A percentile compares a stretch with the other conserved stretches of the same genome.
phyloP scores from a whole-genome alignment of 2,888 invertebrate species.

The Caenorhabditis afra region DNA sequence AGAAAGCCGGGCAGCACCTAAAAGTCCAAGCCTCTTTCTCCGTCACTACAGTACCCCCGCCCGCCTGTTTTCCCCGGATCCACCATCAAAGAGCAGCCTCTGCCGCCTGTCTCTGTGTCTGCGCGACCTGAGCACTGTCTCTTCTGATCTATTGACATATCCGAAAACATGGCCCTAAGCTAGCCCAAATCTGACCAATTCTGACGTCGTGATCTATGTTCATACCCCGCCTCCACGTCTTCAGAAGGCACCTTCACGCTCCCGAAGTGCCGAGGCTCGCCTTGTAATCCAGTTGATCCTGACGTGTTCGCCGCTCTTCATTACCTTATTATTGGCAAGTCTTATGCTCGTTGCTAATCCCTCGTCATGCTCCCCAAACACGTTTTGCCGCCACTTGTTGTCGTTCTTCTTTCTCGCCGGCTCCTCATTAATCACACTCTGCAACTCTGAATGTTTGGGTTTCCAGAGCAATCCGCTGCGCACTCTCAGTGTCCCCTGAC shows the following conservation, averaged over 20 bases:
- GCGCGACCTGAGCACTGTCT: constrained; percentile 17
- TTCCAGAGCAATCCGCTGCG: constrained; percentile 25
- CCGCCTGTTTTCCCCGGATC: constrained; percentile 24
- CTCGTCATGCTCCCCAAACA: constrained; percentile 19
- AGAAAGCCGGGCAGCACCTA: constrained; percentile 1
- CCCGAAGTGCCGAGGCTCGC: not conserved
- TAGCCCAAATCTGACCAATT: constrained; percentile 46
- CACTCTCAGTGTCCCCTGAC: constrained; percentile 22
- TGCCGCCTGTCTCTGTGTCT: constrained; percentile 34
- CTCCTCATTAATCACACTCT: constrained; percentile 16
- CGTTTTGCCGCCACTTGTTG: constrained; percentile 22
- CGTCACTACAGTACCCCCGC: constrained; percentile 10
- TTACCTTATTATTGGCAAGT: constrained; percentile 25
- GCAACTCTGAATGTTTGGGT: constrained; percentile 3
- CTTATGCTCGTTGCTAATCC: constrained; percentile 10
- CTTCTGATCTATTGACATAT: constrained; percentile 38
- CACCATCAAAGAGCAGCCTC: constrained; percentile 42
- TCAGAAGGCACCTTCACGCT: not conserved
- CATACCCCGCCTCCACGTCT: not conserved
- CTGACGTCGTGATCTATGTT: constrained; percentile 57
- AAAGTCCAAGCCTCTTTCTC: constrained; percentile 25
- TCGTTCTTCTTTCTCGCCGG: constrained; percentile 5
- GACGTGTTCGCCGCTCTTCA: constrained; percentile 13
- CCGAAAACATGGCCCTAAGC: constrained; percentile 54
- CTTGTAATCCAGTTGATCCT: constrained; percentile 27